Percentiles rank a stretch among this genome's conserved stretches.
Conservation (phyloP, 2,113 vertebrate genomes). For the Nibea coibor region DNA sequence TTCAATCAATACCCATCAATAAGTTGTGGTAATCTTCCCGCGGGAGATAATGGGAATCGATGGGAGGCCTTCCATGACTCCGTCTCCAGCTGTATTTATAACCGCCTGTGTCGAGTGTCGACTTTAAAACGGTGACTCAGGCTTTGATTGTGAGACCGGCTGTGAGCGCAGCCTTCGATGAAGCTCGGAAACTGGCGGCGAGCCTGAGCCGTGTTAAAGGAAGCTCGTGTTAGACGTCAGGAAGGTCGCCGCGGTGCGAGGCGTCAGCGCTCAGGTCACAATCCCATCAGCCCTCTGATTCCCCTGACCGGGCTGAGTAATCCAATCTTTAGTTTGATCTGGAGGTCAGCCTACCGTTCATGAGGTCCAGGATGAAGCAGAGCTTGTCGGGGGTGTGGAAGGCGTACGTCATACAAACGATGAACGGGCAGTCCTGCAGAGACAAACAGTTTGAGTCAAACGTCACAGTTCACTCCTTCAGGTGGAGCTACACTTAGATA, state of each 20-base stretch:
- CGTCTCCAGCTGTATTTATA: not conserved
- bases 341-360: slow-evolving; percentile 88
- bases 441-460: not conserved
- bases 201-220: not conserved
- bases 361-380: slow-evolving; percentile 98
- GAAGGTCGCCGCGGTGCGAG: not conserved
- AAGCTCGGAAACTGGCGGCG: not conserved
- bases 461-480: no score
- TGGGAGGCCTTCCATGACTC: not conserved
- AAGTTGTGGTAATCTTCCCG: slow-evolving; percentile 3
- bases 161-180: not conserved
- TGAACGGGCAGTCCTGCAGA: slow-evolving; percentile 95
- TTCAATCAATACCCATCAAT: slow-evolving; percentile 28
- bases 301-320: slow-evolving; percentile 14
- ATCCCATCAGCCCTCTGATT: slow-evolving; percentile 17
- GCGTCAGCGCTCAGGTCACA: slow-evolving; percentile 19
- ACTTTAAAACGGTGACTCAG: slow-evolving; percentile 39
- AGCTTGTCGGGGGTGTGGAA: slow-evolving; percentile 99
- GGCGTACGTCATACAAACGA: slow-evolving; percentile 99
- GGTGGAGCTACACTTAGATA: no score
- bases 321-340: slow-evolving; percentile 23
- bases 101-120: not conserved
- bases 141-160: slow-evolving; percentile 13
- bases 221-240: not conserved
- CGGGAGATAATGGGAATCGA: slow-evolving; percentile 12